These are phyloP conservation scores for Philypnodon macrostomus DNA, from an alignment of 2,797 vertebrate genomes.

Conservation along the genomic window DNA sequence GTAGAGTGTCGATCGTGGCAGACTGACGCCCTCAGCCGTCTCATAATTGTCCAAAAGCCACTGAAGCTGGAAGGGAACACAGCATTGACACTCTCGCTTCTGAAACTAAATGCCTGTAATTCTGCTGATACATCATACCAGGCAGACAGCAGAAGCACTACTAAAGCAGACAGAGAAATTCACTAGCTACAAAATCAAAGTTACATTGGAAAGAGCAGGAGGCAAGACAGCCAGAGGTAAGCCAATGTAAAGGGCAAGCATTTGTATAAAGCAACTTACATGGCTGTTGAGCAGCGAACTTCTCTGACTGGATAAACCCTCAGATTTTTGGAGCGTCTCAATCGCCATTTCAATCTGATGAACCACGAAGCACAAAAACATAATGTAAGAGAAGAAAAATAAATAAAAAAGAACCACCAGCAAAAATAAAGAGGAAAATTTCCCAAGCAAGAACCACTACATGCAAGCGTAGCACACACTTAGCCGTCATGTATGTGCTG, in stretches of 20 bases:
- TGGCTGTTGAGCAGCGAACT: constrained; percentile 99
- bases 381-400: constrained; percentile 78
- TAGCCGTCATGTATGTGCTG: too few species aligned
- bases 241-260: constrained; percentile 38
- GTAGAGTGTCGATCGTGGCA: constrained; percentile 94
- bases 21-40: constrained; percentile 95
- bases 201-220: constrained; percentile 34
- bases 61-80: constrained; percentile 82
- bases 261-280: constrained; percentile 86
- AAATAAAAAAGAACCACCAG: constrained; percentile 52
- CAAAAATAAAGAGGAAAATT: constrained; percentile 55
- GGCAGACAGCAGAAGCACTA: constrained; percentile 42
- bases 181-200: constrained; percentile 34
- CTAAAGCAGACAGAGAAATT: constrained; percentile 46
- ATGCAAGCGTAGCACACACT: constrained; percentile 64
- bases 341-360: constrained; percentile 99
- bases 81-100: constrained; percentile 6
- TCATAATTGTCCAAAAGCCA: constrained; percentile 98
- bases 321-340: constrained; percentile 99
- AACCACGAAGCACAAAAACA: constrained; percentile 82
- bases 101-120: constrained; percentile 9
- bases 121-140: constrained; percentile 16
- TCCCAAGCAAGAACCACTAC: constrained; percentile 70
- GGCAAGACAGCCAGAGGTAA: constrained; percentile 37
- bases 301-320: constrained; percentile 98